Conservation (phyloP, 1,140 invertebrate species). For the Drosophila busckii region DNA sequence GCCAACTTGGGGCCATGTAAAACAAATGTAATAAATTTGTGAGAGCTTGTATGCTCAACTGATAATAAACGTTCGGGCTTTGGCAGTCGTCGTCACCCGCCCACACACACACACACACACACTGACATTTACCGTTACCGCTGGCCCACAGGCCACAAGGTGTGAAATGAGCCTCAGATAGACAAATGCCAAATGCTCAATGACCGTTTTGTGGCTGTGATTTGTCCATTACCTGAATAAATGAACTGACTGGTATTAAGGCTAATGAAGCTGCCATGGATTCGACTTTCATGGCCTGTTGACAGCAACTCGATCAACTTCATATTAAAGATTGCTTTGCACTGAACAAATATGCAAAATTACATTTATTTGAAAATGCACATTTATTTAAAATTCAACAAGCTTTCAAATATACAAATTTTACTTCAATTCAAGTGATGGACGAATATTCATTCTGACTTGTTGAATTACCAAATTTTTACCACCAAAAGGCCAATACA, state of each 20-base stretch:
- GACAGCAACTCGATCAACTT: too few species aligned
- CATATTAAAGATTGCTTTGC: too few species aligned
- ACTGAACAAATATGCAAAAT: too few species aligned
- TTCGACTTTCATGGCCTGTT: conserved; percentile 23
- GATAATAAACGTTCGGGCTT: conserved; percentile 40
- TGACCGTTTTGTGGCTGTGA: conserved; percentile 22
- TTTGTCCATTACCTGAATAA: conserved; percentile 26
- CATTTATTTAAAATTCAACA: too few species aligned
- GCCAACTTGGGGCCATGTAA: conserved; percentile 23
- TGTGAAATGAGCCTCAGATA: not conserved
- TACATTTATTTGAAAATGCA: too few species aligned
- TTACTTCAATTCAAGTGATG: too few species aligned
- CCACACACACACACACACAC: not conserved
- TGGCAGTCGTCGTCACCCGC: not conserved
- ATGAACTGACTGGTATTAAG: conserved; percentile 28
- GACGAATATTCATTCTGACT: too few species aligned
- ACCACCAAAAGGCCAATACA: too few species aligned
- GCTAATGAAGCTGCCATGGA: conserved; percentile 25
- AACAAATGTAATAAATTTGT: conserved; percentile 72
- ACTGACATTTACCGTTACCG: not conserved
- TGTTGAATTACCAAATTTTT: too few species aligned
- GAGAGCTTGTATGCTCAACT: conserved; percentile 57
- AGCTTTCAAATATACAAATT: too few species aligned
- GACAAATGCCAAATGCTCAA: not conserved
- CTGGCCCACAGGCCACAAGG: not conserved